Evolutionary conservation across 2,113 vertebrate species (phyloP).

Genomic region (Helogale parvula): DNA sequence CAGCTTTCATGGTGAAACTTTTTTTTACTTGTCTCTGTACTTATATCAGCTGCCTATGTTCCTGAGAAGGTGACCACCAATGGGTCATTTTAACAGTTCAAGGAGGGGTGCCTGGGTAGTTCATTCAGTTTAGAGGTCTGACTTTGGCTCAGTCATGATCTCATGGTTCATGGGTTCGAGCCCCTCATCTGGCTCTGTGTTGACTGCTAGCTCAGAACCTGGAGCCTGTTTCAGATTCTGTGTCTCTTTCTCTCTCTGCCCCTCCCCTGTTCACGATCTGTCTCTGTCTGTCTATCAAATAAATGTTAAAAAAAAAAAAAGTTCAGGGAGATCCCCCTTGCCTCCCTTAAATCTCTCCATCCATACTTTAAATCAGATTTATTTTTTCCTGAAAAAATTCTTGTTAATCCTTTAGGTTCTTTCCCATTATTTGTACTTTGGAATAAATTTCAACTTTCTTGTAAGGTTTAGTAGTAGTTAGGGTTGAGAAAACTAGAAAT

Average conservation of each 20-base stretch:
- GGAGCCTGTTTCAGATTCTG: no score
- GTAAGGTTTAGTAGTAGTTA: not conserved
- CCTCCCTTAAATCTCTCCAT: not conserved
- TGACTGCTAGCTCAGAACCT: no score
- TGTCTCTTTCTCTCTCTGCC: no score
- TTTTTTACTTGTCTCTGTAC: not conserved
- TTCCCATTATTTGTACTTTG: not conserved
- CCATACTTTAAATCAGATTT: not conserved
- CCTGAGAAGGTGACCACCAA: not conserved
- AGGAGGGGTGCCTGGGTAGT: not conserved
- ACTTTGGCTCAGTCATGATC: no score
- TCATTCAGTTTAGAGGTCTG: no score
- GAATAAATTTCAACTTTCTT: not conserved
- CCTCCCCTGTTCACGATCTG: no score
- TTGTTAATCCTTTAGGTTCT: not conserved
- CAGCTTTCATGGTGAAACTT: not conserved
- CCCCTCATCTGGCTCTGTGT: no score
- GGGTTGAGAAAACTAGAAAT: not conserved
- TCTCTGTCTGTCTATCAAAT: no score
- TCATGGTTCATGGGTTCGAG: no score
- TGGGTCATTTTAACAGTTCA: not conserved
- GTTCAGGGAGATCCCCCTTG: not conserved
- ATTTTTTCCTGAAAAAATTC: not conserved
- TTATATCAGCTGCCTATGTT: not conserved
- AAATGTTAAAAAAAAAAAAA: no score